These are phyloP conservation scores for Oscheius sp. DNA, from an alignment of 2,888 invertebrate species.

Conservation along the genomic window DNA sequence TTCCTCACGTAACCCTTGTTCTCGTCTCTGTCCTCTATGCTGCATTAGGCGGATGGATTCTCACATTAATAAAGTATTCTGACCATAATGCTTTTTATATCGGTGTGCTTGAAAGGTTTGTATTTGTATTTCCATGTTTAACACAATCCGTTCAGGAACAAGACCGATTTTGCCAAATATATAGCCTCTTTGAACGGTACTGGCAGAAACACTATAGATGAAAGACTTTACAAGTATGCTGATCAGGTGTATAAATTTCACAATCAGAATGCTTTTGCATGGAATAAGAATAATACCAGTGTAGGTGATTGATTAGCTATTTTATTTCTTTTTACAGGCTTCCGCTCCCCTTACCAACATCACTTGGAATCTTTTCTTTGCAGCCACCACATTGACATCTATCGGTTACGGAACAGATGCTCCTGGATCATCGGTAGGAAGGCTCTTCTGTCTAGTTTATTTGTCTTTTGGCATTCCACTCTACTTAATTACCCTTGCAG, in stretches of 20 bases:
- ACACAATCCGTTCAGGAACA: background rate
- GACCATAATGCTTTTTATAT: constrained; percentile 43
- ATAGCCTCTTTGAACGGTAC: constrained; percentile 9
- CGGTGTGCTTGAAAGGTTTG: constrained; percentile 40
- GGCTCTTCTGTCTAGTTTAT: constrained; percentile 65
- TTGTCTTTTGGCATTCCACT: constrained; percentile 67
- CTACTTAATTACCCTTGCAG: constrained; percentile 67
- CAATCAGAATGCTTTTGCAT: constrained; percentile 7
- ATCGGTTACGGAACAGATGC: constrained; percentile 66
- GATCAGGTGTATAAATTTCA: constrained; percentile 19
- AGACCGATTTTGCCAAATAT: constrained; percentile 12
- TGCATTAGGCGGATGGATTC: constrained; percentile 61
- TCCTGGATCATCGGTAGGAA: constrained; percentile 57
- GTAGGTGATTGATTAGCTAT: background rate
- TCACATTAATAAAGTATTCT: constrained; percentile 59
- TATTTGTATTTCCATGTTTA: background rate
- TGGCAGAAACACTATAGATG: background rate
- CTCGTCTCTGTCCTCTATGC: constrained; percentile 65
- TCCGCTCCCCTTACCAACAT: constrained; percentile 39
- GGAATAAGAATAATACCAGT: constrained; percentile 17
- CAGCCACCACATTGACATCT: constrained; percentile 66
- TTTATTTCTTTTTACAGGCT: background rate
- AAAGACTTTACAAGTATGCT: constrained; percentile 6
- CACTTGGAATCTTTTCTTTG: constrained; percentile 62
- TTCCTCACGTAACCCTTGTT: constrained; percentile 67